Base-by-base conservation (phyloP, 2,888 invertebrate species). In the Cantharis nigra region DNA sequence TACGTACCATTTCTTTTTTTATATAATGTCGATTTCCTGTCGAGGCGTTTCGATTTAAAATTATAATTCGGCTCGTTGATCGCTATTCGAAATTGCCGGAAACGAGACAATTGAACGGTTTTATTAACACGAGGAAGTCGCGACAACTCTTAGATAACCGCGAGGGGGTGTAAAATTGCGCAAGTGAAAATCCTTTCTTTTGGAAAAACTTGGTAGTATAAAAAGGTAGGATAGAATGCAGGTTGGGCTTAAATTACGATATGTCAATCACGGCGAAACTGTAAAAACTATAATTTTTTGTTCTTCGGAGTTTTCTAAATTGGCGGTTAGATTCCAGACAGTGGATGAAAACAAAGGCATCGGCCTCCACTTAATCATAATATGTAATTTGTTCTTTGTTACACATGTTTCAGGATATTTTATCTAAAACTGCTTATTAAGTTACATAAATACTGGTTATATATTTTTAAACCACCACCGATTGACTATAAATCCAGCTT, bases 351-450 rank as follows among this genome's bases (percentile, higher is more conserved):
- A 74, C 70, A 70, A 74, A 70, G 74, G 74, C 74, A 33, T 18
- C 63, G 70, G 70, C 64, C 74, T 74, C 30, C 18, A 63, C 28
- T 49, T 76, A 76, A 76, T 76, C 73, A 76, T 70, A 9, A 26
- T 26, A 73, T 76, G 73, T 76, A 76, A 76, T 76, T 76, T 76
- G 70, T 33, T 67, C 70, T 76, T 65, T 76, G 76, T 73, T 76
- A 76, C 73, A 76, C 76, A 70, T 72, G 76, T 76, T 76, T 76
- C 70, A 62, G 76, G 76, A 76, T 76, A 72, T 73, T 76, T 70
- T 76, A 73, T 30, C 49, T 49, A 23, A 23, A 63, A 69, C 69
- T 70, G 63, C 69, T 76, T 72, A 76, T 76, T 76, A 76, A 20
- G 20, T 63, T 11, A 49, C 23, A 23, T 67, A 67, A 67, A 67